Percentiles rank a stretch among this genome's conserved stretches.
phyloP scores from a whole-genome alignment of 1,140 invertebrate genomes.

The Batillaria attramentaria region DNA sequence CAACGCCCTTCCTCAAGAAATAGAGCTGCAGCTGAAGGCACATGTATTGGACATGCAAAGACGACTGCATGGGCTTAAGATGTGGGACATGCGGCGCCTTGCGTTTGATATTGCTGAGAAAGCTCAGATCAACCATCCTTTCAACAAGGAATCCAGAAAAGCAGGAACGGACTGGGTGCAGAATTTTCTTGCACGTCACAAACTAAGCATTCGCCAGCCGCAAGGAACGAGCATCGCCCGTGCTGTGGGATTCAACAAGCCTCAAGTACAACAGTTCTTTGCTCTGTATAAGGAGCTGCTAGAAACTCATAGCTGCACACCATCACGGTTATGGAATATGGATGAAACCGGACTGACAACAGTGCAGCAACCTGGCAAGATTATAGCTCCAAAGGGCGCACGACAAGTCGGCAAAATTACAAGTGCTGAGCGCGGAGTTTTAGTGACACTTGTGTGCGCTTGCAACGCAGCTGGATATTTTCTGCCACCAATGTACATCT shows the following conservation, averaged over 20 bases:
- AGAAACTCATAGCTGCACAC: slow-evolving; percentile 41
- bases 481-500: slow-evolving; percentile 62
- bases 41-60: not conserved
- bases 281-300: slow-evolving; percentile 49
- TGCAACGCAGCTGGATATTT: slow-evolving; percentile 53
- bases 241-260: slow-evolving; percentile 71
- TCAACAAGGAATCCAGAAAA: slow-evolving; percentile 40
- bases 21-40: not conserved
- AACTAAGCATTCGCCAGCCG: slow-evolving; percentile 69
- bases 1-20: not conserved
- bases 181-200: slow-evolving; percentile 71
- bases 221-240: slow-evolving; percentile 71
- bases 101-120: slow-evolving; percentile 27
- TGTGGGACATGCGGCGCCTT: slow-evolving; percentile 9
- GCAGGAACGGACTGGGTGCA: slow-evolving; percentile 72
- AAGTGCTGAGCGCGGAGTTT: slow-evolving; percentile 70
- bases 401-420: slow-evolving; percentile 71
- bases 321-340: slow-evolving; percentile 69
- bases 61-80: not conserved
- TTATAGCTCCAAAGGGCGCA: slow-evolving; percentile 68
- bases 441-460: slow-evolving; percentile 48
- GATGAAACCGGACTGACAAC: slow-evolving; percentile 74
- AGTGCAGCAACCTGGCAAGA: slow-evolving; percentile 70
- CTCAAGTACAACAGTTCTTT: slow-evolving; percentile 68
- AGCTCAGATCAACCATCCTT: slow-evolving; percentile 17